phyloP scores from a whole-genome alignment of 2,113 vertebrate genomes.

The Lutjanus erythropterus region DNA sequence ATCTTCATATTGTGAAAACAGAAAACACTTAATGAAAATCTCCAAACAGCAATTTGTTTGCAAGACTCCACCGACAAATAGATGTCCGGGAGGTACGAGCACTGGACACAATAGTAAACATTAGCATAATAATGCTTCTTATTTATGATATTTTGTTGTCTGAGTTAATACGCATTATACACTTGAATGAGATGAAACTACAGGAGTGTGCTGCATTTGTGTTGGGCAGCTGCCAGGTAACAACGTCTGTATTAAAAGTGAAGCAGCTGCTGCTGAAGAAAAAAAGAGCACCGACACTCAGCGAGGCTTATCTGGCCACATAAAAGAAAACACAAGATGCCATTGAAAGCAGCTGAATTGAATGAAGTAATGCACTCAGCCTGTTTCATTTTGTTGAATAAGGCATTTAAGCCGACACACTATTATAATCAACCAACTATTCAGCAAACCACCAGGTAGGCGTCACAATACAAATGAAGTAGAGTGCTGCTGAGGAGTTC shows the following conservation, averaged over 20 bases:
- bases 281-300: neutral
- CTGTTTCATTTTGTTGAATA: slow-evolving; percentile 22
- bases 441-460: slow-evolving; percentile 37
- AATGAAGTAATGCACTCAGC: slow-evolving; percentile 15
- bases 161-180: slow-evolving; percentile 14
- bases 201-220: neutral
- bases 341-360: slow-evolving; percentile 7
- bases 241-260: neutral
- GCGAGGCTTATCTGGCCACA: neutral
- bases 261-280: neutral
- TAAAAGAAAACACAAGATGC: slow-evolving; percentile 41
- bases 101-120: slow-evolving; percentile 15
- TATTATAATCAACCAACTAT: slow-evolving; percentile 54
- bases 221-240: slow-evolving; percentile 32
- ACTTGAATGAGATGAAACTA: slow-evolving; percentile 4
- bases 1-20: neutral
- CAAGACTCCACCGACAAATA: slow-evolving; percentile 15
- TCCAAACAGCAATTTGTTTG: neutral
- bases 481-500: neutral
- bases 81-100: neutral
- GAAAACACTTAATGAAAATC: slow-evolving; percentile 6
- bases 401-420: slow-evolving; percentile 29
- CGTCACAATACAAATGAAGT: neutral
- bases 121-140: slow-evolving; percentile 39
- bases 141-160: neutral